Percentiles rank a stretch among this genome's conserved stretches.
These are phyloP conservation scores for Aleiodes sp. DNA, from an alignment of 1,140 invertebrate genomes.

Conservation along the genomic window DNA sequence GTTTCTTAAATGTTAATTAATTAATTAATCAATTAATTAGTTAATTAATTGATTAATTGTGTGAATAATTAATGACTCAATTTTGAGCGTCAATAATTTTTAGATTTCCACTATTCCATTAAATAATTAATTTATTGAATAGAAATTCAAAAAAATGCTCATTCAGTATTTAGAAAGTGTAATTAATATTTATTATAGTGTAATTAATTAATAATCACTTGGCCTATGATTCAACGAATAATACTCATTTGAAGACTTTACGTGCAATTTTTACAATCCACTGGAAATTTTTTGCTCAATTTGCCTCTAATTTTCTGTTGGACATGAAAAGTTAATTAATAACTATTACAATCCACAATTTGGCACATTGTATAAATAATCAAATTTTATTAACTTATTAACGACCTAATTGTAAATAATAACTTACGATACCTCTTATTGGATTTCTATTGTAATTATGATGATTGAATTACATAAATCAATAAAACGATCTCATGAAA, in stretches of 20 bases:
- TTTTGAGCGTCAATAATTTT: background rate
- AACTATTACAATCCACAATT: background rate
- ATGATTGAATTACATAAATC: background rate
- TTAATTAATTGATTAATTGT: background rate
- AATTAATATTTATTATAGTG: background rate
- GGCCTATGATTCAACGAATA: background rate
- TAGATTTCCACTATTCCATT: too few relatives aligned
- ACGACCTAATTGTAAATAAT: background rate
- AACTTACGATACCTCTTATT: background rate
- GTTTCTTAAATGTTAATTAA: background rate
- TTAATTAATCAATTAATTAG: background rate
- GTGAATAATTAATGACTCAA: background rate
- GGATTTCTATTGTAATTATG: background rate
- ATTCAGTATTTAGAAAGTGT: background rate
- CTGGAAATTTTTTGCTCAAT: conserved; percentile 3
- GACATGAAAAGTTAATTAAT: too few relatives aligned
- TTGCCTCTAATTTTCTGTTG: too few relatives aligned
- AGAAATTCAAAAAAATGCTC: too few relatives aligned
- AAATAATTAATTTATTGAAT: too few relatives aligned
- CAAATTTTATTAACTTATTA: background rate
- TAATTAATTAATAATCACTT: background rate
- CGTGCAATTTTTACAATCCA: background rate
- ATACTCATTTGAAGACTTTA: background rate
- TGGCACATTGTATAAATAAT: background rate
- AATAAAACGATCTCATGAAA: background rate